Conservation (phyloP, 2,888 invertebrate species). For the Drosophila limbata region DNA sequence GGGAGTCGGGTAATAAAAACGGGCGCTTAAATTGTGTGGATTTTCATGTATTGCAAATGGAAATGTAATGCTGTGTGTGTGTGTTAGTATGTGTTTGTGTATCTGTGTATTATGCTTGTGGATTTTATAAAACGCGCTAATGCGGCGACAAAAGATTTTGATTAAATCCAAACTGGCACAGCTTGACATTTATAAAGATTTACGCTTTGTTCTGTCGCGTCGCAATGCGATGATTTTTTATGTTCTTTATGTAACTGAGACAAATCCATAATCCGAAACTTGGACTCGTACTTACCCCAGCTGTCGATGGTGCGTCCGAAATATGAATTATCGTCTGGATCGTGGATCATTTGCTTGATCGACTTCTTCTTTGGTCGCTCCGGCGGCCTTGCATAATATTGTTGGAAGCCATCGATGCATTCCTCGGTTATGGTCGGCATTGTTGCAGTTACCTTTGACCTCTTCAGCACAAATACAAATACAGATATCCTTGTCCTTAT, state of each 20-base stretch:
- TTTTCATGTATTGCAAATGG: slow-evolving; percentile 16
- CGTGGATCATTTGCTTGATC: slow-evolving; percentile 90
- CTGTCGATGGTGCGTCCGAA: slow-evolving; percentile 92
- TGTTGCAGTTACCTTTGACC: slow-evolving; percentile 35
- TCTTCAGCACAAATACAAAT: slow-evolving; percentile 21
- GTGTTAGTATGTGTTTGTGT: slow-evolving; percentile 13
- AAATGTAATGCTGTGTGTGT: slow-evolving; percentile 8
- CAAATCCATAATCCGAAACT: not conserved
- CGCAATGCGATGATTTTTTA: slow-evolving; percentile 24
- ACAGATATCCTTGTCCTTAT: slow-evolving; percentile 56
- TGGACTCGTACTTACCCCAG: slow-evolving; percentile 90
- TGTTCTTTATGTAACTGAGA: slow-evolving; percentile 44
- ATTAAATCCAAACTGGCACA: slow-evolving; percentile 72
- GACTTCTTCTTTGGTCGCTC: slow-evolving; percentile 87
- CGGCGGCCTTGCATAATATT: slow-evolving; percentile 89
- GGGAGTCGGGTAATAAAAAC: slow-evolving; percentile 52
- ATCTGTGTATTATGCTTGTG: slow-evolving; percentile 2
- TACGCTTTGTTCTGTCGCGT: slow-evolving; percentile 15
- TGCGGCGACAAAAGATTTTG: slow-evolving; percentile 76
- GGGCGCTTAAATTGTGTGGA: slow-evolving; percentile 28
- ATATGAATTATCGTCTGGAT: slow-evolving; percentile 90
- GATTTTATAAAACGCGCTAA: slow-evolving; percentile 49
- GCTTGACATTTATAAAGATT: slow-evolving; percentile 66
- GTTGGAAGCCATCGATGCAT: slow-evolving; percentile 87
- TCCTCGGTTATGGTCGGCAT: slow-evolving; percentile 85